Base-by-base conservation (phyloP, 2,113 vertebrate genomes). In the Ophthalmolycus amberensis region DNA sequence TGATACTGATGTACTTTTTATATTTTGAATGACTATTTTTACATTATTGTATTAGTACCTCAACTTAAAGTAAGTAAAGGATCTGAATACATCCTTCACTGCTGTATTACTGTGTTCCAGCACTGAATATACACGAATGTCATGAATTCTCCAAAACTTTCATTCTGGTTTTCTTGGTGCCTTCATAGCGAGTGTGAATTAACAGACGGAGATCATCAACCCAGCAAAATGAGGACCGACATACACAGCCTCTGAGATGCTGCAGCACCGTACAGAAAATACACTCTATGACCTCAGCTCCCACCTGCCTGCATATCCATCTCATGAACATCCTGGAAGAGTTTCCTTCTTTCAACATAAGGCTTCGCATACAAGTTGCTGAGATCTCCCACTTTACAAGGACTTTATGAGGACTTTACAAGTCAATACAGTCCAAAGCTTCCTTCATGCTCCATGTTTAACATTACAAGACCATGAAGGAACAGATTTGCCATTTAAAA, bases 251-350 rank as follows among this genome's bases (percentile, higher is more conserved):
- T 56, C 62, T 40, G 46, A 69, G 46, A 69, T 54, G 68, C 68
- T 54, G 68, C 42, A 22, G 2, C 62, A 42, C 20, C 50, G 27
- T 0, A 18, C 44, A 71, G 44, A 83, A 32, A 84, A 68, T 5
- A 52, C 10, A 48, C 74, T 73, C 46, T 18, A 27, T 60, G 69
- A 85, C 65, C 56, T 85, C 66, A 34, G 6, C 60, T 34, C 60
- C 60, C 48, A 82, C 54, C 64, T 70, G 48, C 65, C 52, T 46
- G 60, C 56, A 37, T 68, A 12, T 64, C 52, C 12, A 38, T 64
- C 50, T 76, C 70, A 83, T 54, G 64, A 44, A 80, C 76, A 86
- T 52, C 37, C 67, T 71, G 70, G 64, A 27, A 44, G 29, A 25
- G 16, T 44, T 85, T 68, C 37, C 18, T 29, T 74, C 54, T 27